Percentiles rank a stretch among this genome's conserved stretches.
phyloP scores from a whole-genome alignment of 2,888 invertebrate genomes.

The Ecliptopera silaceata region DNA sequence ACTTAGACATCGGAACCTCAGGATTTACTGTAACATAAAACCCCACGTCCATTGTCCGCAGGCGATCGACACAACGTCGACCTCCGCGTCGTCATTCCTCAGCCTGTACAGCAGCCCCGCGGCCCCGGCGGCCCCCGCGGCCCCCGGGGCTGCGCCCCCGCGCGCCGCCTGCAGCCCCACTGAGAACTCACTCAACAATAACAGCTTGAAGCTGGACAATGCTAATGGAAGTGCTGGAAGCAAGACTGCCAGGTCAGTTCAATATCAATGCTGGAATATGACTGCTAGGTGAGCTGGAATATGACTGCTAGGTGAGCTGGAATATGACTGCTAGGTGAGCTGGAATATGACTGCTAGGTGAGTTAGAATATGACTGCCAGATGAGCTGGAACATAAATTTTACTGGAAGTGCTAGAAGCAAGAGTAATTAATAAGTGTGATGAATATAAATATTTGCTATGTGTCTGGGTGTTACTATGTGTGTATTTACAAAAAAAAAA shows the following conservation, averaged over 20 bases:
- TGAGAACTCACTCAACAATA: constrained; percentile 72
- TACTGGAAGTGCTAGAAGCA: too few relatives aligned
- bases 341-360: too few relatives aligned
- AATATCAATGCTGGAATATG: too few relatives aligned
- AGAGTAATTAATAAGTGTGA: too few relatives aligned
- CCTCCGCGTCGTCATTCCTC: constrained; percentile 81
- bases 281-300: too few relatives aligned
- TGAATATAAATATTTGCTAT: too few relatives aligned
- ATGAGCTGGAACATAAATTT: too few relatives aligned
- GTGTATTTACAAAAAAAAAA: too few relatives aligned
- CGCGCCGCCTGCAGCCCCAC: constrained; percentile 66
- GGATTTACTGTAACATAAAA: neutral
- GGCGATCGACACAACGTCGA: constrained; percentile 84
- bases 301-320: constrained; percentile 34
- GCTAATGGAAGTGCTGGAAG: constrained; percentile 77
- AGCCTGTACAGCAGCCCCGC: constrained; percentile 77
- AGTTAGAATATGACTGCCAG: too few relatives aligned
- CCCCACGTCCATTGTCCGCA: constrained; percentile 42
- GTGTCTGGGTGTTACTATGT: too few relatives aligned
- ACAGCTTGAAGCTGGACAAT: constrained; percentile 74
- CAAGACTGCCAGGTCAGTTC: constrained; percentile 55
- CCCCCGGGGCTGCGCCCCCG: constrained; percentile 43
- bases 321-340: too few relatives aligned
- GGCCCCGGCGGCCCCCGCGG: constrained; percentile 58
- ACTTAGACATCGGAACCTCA: too few relatives aligned